Conservation (phyloP, 2,113 vertebrate species). For the Sphyrna mokarran region DNA sequence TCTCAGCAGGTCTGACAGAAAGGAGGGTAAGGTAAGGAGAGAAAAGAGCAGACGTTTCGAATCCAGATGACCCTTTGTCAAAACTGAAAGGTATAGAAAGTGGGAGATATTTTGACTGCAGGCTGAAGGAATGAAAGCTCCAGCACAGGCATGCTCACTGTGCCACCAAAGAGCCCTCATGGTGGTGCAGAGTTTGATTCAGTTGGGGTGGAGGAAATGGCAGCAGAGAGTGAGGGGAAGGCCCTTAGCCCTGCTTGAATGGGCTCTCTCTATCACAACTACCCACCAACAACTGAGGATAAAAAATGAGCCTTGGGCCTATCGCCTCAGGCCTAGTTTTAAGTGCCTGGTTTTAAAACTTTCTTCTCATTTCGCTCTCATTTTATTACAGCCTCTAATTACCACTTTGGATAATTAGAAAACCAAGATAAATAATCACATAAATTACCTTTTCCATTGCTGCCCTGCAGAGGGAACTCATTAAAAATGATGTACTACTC, state of each 20-base stretch:
- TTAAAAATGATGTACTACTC: slow-evolving; percentile 36
- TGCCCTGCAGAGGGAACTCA: slow-evolving; percentile 32
- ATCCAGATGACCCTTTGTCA: no score
- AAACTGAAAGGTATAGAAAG: no score
- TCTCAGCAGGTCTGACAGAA: no score
- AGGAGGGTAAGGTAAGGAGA: no score
- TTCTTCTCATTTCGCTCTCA: slow-evolving; percentile 25
- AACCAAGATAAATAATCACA: slow-evolving; percentile 38
- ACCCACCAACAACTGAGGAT: neutral
- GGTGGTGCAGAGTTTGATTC: neutral
- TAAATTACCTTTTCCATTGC: slow-evolving; percentile 34
- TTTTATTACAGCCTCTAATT: slow-evolving; percentile 31
- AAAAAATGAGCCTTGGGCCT: neutral
- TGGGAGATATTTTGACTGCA: no score
- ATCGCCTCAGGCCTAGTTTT: neutral
- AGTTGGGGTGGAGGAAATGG: neutral
- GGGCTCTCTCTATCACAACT: neutral
- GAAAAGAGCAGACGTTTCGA: no score
- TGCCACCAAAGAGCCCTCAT: neutral
- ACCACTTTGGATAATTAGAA: slow-evolving; percentile 38
- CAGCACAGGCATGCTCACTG: neutral
- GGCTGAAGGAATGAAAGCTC: no score
- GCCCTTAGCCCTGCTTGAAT: neutral
- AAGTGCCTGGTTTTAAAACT: slow-evolving; percentile 24
- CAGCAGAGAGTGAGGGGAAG: neutral